Evolutionary conservation across 2,113 vertebrate genomes (phyloP), one percentile per base, ranked within the genome.

Genomic region (Zingel zingel): DNA sequence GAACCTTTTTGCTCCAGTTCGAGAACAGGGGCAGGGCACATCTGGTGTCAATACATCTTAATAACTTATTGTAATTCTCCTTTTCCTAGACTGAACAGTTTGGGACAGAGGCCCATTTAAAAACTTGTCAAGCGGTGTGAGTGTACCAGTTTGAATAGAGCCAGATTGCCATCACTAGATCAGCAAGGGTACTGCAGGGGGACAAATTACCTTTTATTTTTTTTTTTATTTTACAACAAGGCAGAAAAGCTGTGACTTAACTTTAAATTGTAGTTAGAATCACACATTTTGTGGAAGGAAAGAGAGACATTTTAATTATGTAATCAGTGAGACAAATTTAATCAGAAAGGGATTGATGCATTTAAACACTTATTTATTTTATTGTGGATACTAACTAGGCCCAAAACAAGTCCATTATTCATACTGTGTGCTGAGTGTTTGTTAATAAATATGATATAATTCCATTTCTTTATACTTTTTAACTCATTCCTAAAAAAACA

Each of bases 21-120:
- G 4, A 74, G 80, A 83, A 82, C 11, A 86, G 88, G 92, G 86
- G 91, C 92, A 93, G 88, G 90, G 93, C 93, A 95, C 96, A 97
- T 96, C 94, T 96, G 96, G 95, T 96, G 95, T 96, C 96, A 96
- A 95, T 97, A 95, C 94, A 94, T 94, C 96, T 96, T 96, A 97
- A 97, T 97, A 97, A 96, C 95, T 93, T 96, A 95, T 83, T 97
- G 94, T 96, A 96, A 96, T 96, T 95, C 94, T 95, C 91, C 90
- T 95, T 96, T 96, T 96, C 95, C 95, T 95, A 95, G 94, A 88
- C 89, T 94, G 94, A 93, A 79, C 83, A 86, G 80, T 78, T 75
- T 79, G 80, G 62, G 76, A 85, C 87, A 82, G 83, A 76, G 79
- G 91, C 83, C 77, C 67, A 77, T 87, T 89, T 89, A 68, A 86